A percentile compares a stretch with the other conserved stretches of the same genome.
Conservation (phyloP, 2,113 vertebrate genomes). For the Corythaeola cristata region DNA sequence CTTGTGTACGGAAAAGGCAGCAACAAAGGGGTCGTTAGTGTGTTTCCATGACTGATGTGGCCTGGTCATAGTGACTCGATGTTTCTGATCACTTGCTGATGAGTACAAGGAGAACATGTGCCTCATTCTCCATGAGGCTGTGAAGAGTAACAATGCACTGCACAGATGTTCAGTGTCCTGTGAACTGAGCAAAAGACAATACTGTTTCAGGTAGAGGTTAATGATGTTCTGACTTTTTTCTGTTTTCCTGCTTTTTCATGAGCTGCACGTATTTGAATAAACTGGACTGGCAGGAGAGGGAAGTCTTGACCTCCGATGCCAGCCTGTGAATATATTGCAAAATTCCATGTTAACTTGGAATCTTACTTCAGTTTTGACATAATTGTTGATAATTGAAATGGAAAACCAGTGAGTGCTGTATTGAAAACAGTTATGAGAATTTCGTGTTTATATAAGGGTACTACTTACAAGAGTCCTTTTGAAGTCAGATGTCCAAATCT, state of each 20-base stretch:
- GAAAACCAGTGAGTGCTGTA: neutral
- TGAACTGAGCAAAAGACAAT: neutral
- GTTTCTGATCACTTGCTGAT: neutral
- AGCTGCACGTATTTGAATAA: neutral
- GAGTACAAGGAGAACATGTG: neutral
- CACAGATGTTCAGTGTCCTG: neutral
- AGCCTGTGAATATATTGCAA: neutral
- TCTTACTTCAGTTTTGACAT: neutral
- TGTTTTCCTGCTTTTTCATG: neutral
- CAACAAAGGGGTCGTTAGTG: accelerated
- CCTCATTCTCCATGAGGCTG: neutral
- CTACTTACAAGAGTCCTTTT: neutral
- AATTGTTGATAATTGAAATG: neutral
- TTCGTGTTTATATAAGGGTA: neutral
- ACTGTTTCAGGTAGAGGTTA: neutral
- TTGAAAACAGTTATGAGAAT: neutral
- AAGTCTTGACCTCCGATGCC: neutral
- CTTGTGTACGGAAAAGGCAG: neutral
- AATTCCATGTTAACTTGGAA: neutral
- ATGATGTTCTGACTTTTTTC: neutral
- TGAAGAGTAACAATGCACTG: neutral
- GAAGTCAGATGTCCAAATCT: neutral
- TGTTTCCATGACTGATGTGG: neutral
- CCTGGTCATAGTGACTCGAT: neutral
- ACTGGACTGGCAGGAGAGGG: neutral